phyloP scores from a whole-genome alignment of 1,140 invertebrate genomes.

The Hypothenemus hampei region DNA sequence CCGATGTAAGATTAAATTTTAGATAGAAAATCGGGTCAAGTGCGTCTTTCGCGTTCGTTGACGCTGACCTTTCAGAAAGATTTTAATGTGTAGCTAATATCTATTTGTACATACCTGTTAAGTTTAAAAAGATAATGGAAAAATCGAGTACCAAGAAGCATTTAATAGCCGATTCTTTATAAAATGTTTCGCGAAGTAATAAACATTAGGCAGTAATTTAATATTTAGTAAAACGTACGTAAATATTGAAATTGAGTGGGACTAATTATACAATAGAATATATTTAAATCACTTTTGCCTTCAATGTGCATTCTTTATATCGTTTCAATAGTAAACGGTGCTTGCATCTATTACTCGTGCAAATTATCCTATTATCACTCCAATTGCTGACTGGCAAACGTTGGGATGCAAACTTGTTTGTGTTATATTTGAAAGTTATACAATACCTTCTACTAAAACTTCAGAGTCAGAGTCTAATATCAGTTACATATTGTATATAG shows the following conservation, averaged over 20 bases:
- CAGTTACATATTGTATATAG: no score
- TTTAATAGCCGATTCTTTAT: constrained; percentile 20
- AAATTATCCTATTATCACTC: no score
- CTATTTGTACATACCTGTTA: constrained; percentile 20
- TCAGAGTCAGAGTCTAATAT: no score
- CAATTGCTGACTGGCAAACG: no score
- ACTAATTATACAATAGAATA: constrained; percentile 21
- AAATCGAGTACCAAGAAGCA: constrained; percentile 26
- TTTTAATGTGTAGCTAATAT: constrained; percentile 14
- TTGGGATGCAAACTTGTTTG: no score
- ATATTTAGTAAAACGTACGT: constrained; percentile 10
- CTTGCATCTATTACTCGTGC: no score
- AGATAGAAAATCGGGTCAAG: background rate
- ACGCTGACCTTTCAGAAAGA: no score
- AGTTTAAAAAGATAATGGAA: no score
- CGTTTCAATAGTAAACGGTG: no score
- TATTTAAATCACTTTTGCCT: constrained; percentile 13
- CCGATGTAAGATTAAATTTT: background rate
- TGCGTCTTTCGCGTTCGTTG: background rate
- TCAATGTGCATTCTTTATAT: constrained; percentile 11
- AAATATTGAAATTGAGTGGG: constrained; percentile 23
- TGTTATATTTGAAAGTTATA: no score
- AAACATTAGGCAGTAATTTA: constrained; percentile 6
- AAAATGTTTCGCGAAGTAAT: constrained; percentile 14
- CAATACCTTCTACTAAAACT: no score